Evolutionary conservation across 2,113 vertebrate species (phyloP).

Genomic region (Dascyllus trimaculatus): DNA sequence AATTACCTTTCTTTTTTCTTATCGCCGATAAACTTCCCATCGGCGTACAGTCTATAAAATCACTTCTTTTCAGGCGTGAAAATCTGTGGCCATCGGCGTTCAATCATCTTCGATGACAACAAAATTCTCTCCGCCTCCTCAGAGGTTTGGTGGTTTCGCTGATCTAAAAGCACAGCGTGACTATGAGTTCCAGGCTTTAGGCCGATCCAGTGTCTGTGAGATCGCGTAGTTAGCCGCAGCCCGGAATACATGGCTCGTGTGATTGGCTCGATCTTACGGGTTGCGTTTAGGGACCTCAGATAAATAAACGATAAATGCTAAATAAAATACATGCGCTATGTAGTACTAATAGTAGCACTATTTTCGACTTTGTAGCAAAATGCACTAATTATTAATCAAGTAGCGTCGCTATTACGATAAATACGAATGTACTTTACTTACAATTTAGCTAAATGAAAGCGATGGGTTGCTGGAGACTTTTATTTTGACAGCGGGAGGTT

Average conservation of each 20-base stretch:
- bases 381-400: rapidly evolving
- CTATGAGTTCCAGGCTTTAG: rapidly evolving
- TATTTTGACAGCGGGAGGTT: conserved; percentile 66
- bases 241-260: background rate
- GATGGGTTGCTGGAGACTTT: conserved; percentile 15
- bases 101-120: conserved; percentile 77
- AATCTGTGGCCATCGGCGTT: conserved; percentile 69
- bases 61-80: conserved; percentile 76
- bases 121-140: conserved; percentile 58
- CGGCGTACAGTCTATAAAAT: conserved; percentile 29
- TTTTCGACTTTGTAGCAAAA: rapidly evolving
- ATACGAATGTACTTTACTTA: background rate
- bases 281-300: conserved; percentile 39
- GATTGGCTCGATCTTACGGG: conserved; percentile 59
- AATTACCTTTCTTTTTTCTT: conserved; percentile 48
- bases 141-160: background rate
- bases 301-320: background rate
- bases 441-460: rapidly evolving
- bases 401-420: rapidly evolving
- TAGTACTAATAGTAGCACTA: rapidly evolving
- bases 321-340: background rate
- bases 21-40: conserved; percentile 44
- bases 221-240: background rate
- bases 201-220: conserved; percentile 2
- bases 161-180: background rate